Base-by-base conservation (phyloP, 2,888 invertebrate species). In the Phymatocera aterrima region DNA sequence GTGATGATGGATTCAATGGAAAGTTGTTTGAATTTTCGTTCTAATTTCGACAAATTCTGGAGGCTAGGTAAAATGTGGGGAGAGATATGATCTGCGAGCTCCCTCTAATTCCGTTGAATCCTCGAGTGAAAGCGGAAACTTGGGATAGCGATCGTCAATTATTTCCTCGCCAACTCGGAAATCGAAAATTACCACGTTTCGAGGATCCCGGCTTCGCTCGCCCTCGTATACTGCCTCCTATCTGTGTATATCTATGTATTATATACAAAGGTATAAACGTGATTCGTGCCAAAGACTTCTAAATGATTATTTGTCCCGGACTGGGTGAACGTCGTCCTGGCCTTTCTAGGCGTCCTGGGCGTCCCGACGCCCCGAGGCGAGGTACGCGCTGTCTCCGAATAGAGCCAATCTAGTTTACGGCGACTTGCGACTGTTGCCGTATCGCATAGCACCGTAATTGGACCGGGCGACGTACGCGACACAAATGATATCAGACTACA, bases 331-430 rank as follows among this genome's bases (percentile, higher is more conserved):
- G n/a, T 48, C 48, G 10, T 72, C 72, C 72, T 46, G 68, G 46
- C 28, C 24, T 28, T 46, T 15, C 68, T 43, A 28, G 28, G n/a
- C 3, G 84, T 82, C 79, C 85, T 61, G 48, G 64, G 57, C 40
- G 65, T 68, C 77, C 65, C 77, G 46, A 77, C 84, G 84, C 85
- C 88, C 87, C 84, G 83, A 84, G 88, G 88, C 85, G 83, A 82
- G 85, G 82, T 87, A 90, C 90, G 90, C 90, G 90, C 84, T 86
- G 88, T 88, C 88, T 87, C 84, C 84, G 89, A 90, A 90, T 90
- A 89, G 88, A 86, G 89, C 89, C 84, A 90, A 90, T 90, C 77
- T 80, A 81, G 80, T 75, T 84, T 83, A 57, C 75, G 57, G 34
- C 40, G 75, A 65, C 37, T 82, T 81, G 84, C 83, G 87, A 88